phyloP scores from a whole-genome alignment of 2,797 vertebrate species.

The Megaceryle alcyon region DNA sequence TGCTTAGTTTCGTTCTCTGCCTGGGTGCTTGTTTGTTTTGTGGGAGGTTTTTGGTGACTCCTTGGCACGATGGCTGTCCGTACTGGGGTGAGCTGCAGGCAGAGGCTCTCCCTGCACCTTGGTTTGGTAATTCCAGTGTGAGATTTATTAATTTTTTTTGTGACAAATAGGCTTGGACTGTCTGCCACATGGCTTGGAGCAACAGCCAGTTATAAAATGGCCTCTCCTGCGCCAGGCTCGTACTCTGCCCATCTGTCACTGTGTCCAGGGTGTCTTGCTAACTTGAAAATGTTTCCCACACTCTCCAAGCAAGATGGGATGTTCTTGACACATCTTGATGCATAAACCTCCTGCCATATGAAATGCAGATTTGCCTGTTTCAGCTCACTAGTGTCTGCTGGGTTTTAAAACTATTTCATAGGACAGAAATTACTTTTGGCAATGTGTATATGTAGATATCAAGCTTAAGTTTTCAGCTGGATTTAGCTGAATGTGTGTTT shows the following conservation, averaged over 20 bases:
- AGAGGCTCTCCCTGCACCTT: neutral
- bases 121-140: neutral
- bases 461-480: neutral
- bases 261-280: neutral
- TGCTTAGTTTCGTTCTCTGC: neutral
- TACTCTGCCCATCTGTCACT: slow-evolving; percentile 27
- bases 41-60: neutral
- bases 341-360: neutral
- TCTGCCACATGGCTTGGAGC: slow-evolving; percentile 31
- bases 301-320: neutral
- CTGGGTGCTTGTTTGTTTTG: neutral
- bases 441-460: fast-evolving
- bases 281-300: neutral
- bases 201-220: neutral
- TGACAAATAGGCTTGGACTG: neutral
- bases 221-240: fast-evolving
- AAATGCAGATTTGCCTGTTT: neutral
- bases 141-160: neutral
- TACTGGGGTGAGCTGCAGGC: neutral
- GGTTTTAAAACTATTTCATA: neutral
- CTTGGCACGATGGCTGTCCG: fast-evolving
- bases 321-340: neutral
- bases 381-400: neutral
- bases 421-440: neutral
- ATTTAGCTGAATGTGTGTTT: neutral